Conservation (phyloP, 2,797 vertebrate species). For the Sebastiscus albofasciatus region DNA sequence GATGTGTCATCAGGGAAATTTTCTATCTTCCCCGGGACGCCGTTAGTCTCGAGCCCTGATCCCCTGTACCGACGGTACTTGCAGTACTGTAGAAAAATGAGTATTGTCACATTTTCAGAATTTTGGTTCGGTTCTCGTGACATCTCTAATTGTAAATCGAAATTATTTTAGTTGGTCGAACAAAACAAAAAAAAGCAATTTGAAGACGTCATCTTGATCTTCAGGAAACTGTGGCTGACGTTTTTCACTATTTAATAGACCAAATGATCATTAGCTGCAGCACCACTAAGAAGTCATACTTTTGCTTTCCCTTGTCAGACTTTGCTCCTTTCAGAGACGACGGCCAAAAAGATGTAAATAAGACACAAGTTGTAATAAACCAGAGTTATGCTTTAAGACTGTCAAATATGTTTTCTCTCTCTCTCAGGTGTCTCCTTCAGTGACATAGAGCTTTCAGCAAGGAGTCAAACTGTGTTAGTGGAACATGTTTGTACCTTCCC, state of each 20-base stretch:
- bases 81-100: too few species aligned
- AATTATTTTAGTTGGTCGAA: too few species aligned
- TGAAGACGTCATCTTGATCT: not conserved
- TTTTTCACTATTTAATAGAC: not conserved
- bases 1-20: too few species aligned
- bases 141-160: too few species aligned
- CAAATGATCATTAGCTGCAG: not conserved
- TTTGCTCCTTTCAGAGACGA: not conserved
- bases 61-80: too few species aligned
- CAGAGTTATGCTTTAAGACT: not conserved
- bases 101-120: too few species aligned
- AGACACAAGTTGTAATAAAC: not conserved
- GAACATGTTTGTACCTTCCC: conserved; percentile 45
- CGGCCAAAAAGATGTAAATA: not conserved
- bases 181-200: not conserved
- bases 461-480: conserved; percentile 47
- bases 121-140: too few species aligned
- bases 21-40: too few species aligned
- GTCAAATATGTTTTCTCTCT: not conserved
- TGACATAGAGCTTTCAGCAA: not conserved
- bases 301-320: not conserved
- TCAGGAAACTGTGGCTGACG: not conserved
- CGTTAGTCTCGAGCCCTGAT: too few species aligned
- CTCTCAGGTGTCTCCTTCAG: not conserved
- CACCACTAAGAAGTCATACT: not conserved